Conservation (phyloP, 2,888 invertebrate species). For the Meloe dianella region DNA sequence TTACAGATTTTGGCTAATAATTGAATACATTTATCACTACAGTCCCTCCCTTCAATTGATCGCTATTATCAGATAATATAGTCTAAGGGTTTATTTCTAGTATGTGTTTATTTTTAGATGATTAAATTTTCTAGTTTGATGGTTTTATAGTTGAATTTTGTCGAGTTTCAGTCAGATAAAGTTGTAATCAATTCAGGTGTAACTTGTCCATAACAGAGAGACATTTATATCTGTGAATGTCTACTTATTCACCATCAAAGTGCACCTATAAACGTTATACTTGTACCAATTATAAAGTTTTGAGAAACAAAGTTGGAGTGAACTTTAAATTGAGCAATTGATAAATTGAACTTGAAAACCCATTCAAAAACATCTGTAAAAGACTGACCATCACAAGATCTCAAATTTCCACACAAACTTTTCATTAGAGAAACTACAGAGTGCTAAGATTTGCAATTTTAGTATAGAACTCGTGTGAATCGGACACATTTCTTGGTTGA, state of each 20-base stretch:
- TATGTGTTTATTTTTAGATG: no score
- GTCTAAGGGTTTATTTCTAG: no score
- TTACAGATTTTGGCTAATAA: not conserved
- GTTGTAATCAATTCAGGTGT: not conserved
- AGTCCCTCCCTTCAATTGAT: not conserved
- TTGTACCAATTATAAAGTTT: no score
- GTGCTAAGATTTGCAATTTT: no score
- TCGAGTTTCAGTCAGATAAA: not conserved
- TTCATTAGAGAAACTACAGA: no score
- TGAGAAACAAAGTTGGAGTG: no score
- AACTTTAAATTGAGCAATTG: no score
- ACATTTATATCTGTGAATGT: not conserved
- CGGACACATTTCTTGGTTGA: not conserved
- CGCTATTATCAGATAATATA: not conserved
- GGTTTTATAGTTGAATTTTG: not conserved
- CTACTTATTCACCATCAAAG: not conserved
- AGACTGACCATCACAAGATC: no score
- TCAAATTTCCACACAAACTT: no score
- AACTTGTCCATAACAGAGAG: not conserved
- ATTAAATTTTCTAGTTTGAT: not conserved
- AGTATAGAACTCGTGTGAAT: not conserved
- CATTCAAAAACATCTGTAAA: no score
- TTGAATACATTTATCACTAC: not conserved
- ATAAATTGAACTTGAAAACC: no score
- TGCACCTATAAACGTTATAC: no score